phyloP scores from a whole-genome alignment of 1,140 invertebrate species.

The Vanessa atalanta region DNA sequence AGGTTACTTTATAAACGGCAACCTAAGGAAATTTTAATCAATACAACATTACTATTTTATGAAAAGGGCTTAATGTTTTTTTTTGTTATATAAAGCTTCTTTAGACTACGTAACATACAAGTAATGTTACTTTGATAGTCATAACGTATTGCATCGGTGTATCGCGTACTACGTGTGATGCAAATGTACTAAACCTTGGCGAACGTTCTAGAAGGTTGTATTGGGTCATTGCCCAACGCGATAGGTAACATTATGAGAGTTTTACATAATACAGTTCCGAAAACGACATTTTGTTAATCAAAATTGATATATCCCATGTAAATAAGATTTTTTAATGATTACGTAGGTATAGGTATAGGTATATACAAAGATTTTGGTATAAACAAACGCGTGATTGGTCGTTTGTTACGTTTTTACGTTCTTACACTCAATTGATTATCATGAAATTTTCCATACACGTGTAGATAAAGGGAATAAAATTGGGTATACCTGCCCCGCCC shows the following conservation, averaged over 20 bases:
- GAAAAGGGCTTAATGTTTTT: too few species aligned
- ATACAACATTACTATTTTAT: too few species aligned
- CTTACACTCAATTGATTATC: too few species aligned
- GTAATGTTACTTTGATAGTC: neutral
- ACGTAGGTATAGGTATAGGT: neutral
- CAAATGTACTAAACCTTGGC: constrained; percentile 10
- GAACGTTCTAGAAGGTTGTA: constrained; percentile 19
- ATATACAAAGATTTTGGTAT: too few species aligned
- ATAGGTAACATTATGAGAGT: constrained; percentile 2
- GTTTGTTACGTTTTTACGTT: too few species aligned
- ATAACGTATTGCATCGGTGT: neutral
- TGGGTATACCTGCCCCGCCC: too few species aligned
- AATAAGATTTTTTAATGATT: neutral
- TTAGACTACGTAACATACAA: too few species aligned
- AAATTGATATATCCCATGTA: neutral
- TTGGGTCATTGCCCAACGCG: constrained; percentile 15
- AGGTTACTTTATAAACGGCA: neutral
- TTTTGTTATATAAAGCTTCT: too few species aligned
- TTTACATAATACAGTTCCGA: constrained; percentile 1
- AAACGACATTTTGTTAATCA: neutral
- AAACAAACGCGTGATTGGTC: too few species aligned
- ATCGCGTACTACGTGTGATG: neutral
- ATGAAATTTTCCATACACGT: too few species aligned
- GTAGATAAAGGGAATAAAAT: too few species aligned
- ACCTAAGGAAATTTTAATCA: too few species aligned